Conservation (phyloP, 2,888 invertebrate genomes). For the Aethes cnicana region DNA sequence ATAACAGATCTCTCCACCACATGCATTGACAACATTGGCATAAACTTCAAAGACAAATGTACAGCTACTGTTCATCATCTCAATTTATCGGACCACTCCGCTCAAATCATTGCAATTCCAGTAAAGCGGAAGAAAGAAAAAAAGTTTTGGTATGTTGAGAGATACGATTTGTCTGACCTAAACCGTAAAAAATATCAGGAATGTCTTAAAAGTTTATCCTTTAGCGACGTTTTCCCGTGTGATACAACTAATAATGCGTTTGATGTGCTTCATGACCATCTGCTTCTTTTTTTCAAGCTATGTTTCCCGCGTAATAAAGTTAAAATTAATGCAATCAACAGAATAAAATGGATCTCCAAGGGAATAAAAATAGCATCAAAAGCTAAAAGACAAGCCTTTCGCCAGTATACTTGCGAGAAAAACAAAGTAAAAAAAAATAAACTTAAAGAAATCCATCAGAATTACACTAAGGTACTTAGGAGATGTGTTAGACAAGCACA, state of each 20-base stretch:
- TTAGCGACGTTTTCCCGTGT: background rate
- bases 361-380: background rate
- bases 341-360: background rate
- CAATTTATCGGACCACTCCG: background rate
- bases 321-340: background rate
- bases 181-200: background rate
- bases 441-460: background rate
- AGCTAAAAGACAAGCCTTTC: background rate
- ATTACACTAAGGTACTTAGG: background rate
- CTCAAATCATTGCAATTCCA: background rate
- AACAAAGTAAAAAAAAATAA: background rate
- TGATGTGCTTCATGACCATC: background rate
- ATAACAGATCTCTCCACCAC: background rate
- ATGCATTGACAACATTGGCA: slow-evolving; percentile 6
- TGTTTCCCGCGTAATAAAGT: background rate
- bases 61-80: background rate
- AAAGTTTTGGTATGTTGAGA: background rate
- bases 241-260: background rate
- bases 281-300: background rate
- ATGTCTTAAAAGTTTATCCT: background rate
- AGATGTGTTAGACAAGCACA: background rate
- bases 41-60: background rate
- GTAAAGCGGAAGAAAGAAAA: background rate
- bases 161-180: background rate
- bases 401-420: background rate